Base-by-base conservation (phyloP, 2,113 vertebrate species). In the Alethe diademata region DNA sequence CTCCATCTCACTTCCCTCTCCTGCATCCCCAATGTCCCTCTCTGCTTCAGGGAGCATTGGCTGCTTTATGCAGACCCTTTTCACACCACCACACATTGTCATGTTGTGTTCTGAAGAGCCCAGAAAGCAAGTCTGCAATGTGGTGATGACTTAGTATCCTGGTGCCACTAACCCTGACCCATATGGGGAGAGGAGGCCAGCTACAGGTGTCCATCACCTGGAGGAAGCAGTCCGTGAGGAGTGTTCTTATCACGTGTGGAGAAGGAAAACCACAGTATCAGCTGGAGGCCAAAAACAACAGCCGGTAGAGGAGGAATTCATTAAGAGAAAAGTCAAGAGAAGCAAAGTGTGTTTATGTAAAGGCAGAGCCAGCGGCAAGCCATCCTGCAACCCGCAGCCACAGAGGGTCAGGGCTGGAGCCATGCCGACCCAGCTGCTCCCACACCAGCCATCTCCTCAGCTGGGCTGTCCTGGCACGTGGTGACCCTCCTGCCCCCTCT, bases 151-250 rank as follows among this genome's bases (percentile, higher is more conserved):
- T 89, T 87, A 3, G 1, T 66, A 78, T 66, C 69, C 60, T 2
- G 1, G 10, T 3, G 7, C 20, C 73, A 84, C 31, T 53, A 69
- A 62, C 15, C 18, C 53, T 1, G 23, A 81, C 57, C 70, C 11
- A 0, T 43, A 40, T 1, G 1, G 25, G 53, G 48, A 78, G 56
- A 70, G 5, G 5, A 15, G 35, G 36, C 42, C 56, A 81, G 29
- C 67, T 92, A 90, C 90, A 92, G 93, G 93, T 94, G 95, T 94
- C 90, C 70, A 15, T 96, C 96, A 93, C 95, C 90, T 95, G 92
- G 85, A 82, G 66, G 57, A 94, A 51, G 60, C 78, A 87, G 86
- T 62, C 7, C 0, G 29, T 10, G 3, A 93, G 78, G 87, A 76
- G 71, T 84, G 84, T 93, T 95, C 90, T 67, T 56, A 53, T 96